Base-by-base conservation (phyloP, 2,888 invertebrate species). In the Cloeon dipterum region DNA sequence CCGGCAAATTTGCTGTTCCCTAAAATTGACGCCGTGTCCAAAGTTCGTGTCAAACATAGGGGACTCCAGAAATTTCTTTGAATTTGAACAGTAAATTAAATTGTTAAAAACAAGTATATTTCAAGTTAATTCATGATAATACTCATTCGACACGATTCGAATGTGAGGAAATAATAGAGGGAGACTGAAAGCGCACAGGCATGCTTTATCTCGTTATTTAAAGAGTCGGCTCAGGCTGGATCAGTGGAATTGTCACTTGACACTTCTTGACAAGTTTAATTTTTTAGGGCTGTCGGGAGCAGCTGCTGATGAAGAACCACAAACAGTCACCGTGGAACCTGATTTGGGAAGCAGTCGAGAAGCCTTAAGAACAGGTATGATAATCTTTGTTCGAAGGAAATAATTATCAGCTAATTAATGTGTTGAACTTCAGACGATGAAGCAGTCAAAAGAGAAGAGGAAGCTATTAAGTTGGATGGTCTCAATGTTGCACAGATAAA, bases 391-490 rank as follows among this genome's bases (percentile, higher is more conserved):
- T 1, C 17, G 11, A 13, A 16, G 34, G 29, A n/a, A 3, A 14
- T 21, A 8, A 21, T 21, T 21, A 21, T 21, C 10, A 21, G 8
- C 5, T 10, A 34, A 13, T 20, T n/a, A n/a, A 8, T 10, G 13
- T 32, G 32, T 13, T 32, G 32, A 21, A 35, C 45, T 44, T n/a
- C 53, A 74, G 94, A 96, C 61, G 81, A 86, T 56, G 88, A 93
- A 58, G 76, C 74, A 4, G 70, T 91, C 26, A 60, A 75, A 52
- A 74, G 93, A 46, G 94, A 96, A 59, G 93, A 88, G 56, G 93
- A 96, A 61, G 86, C 93, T 0, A 93, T 96, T 47, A 83, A 88
- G 52, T 61, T 94, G 38, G 98, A 98, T 62, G 88, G 85, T 3
- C 63, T 98, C 40, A 94, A 81, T 62, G 86, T 86, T 14, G 81